Base-by-base conservation (phyloP, 2,113 vertebrate species). In the Uria aalge region DNA sequence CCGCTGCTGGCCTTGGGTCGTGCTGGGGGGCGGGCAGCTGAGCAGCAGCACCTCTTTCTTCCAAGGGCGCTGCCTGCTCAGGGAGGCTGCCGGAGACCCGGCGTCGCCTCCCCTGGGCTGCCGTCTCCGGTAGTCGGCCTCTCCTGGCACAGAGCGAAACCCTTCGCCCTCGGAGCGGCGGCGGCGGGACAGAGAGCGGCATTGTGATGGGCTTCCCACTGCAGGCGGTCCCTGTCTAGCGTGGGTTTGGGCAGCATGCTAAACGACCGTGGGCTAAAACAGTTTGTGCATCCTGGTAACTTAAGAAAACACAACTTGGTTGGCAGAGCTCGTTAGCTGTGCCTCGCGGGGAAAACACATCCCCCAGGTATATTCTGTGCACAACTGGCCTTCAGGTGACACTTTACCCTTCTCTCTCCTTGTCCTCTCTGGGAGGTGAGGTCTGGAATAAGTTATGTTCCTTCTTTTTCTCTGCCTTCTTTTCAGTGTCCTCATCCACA, bases 281-380 rank as follows among this genome's bases (percentile, higher is more conserved):
- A 22, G 41, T 32, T 80, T 1, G 0, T 77, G 45, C 43, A 26
- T 40, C 64, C 8, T 57, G 69, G 45, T 43, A 11, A 60, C 27
- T 62, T 34, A 12, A 41, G 53, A 8, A 11, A 5, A 12, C 27
- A 22, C 29, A 26, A 11, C 11, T 8, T 45, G 38, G 21, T 41
- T 57, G 56, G 38, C 41, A 36, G 55, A 34, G 55, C n/a, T 43
- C 2, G 7, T 22, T 53, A 48, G 47, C 66, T 92, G 27, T 73
- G 48, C 73, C 63, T 20, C 47, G 5, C 0, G 4, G 0, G 67
- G 63, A 16, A 68, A 23, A 38, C 7, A 19, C 22, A 15, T 19
- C 29, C 34, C 50, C 47, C 19, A 11, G 48, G 3, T 27, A 18
- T 13, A 19, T 79, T 9, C 72, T 43, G 22, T 27, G 72, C 47